Percentiles rank a stretch among this genome's conserved stretches.
Conservation (phyloP, 2,113 vertebrate species). For the Alethe castanea region DNA sequence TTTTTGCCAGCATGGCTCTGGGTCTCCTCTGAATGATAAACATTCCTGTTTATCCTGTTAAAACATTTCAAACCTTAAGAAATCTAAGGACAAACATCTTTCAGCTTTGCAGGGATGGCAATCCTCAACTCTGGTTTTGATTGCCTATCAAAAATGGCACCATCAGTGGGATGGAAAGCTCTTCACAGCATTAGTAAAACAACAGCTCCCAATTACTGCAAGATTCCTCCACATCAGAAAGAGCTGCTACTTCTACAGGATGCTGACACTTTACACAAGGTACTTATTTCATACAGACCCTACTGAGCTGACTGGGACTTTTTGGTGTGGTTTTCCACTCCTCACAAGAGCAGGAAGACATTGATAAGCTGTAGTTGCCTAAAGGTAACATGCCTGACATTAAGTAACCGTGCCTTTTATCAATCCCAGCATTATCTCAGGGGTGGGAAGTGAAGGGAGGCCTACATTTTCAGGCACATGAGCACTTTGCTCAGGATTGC, state of each 20-base stretch:
- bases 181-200: neutral
- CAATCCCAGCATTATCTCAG: neutral
- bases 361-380: neutral
- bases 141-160: neutral
- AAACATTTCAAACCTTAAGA: neutral
- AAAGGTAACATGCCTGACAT: neutral
- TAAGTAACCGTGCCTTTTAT: neutral
- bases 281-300: neutral
- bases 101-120: neutral
- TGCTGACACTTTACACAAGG: neutral
- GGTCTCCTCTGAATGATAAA: neutral
- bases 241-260: neutral
- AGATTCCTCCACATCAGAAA: neutral
- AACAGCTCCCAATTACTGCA: neutral
- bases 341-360: neutral
- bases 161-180: neutral
- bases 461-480: rapidly evolving
- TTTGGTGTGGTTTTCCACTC: neutral
- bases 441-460: neutral
- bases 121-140: neutral
- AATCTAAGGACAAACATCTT: neutral
- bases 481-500: neutral
- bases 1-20: neutral
- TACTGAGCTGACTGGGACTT: neutral
- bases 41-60: neutral